Conservation (phyloP, 2,888 invertebrate genomes). For the Leptopilina myrica region DNA sequence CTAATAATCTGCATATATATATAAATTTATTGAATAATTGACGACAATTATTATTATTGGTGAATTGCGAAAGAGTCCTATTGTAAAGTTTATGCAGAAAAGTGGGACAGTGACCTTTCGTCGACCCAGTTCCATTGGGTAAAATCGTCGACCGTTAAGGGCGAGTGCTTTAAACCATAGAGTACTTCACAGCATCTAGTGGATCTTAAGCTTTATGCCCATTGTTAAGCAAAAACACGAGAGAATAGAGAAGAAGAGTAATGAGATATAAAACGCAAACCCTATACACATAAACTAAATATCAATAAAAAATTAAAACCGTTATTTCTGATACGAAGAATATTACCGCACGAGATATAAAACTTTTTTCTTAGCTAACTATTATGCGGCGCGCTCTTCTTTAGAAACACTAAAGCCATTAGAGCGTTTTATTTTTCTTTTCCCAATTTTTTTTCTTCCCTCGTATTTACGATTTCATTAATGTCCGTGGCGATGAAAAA, state of each 20-base stretch:
- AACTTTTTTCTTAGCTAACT: too few relatives aligned
- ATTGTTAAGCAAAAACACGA: conserved; percentile 6
- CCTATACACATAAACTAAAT: conserved; percentile 9
- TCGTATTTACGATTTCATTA: too few relatives aligned
- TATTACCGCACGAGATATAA: too few relatives aligned
- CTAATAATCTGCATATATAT: too few relatives aligned
- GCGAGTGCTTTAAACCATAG: conserved; percentile 50
- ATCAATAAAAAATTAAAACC: neutral
- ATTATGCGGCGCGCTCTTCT: too few relatives aligned
- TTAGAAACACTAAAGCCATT: too few relatives aligned
- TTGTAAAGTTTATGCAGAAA: conserved; percentile 47
- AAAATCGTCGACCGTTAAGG: conserved; percentile 53
- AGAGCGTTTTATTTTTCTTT: too few relatives aligned
- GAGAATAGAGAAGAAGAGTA: neutral
- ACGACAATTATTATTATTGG: conserved; percentile 48
- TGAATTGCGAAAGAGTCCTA: conserved; percentile 45
- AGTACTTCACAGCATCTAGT: conserved; percentile 5
- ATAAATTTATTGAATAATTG: neutral
- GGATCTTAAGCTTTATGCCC: conserved; percentile 5
- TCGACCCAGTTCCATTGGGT: conserved; percentile 57
- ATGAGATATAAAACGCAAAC: conserved; percentile 16
- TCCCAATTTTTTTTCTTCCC: too few relatives aligned
- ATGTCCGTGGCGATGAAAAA: too few relatives aligned
- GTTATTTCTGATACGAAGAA: neutral
- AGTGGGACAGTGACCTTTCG: conserved; percentile 62